Conservation (phyloP, 2,113 vertebrate species). For the Equus przewalskii region DNA sequence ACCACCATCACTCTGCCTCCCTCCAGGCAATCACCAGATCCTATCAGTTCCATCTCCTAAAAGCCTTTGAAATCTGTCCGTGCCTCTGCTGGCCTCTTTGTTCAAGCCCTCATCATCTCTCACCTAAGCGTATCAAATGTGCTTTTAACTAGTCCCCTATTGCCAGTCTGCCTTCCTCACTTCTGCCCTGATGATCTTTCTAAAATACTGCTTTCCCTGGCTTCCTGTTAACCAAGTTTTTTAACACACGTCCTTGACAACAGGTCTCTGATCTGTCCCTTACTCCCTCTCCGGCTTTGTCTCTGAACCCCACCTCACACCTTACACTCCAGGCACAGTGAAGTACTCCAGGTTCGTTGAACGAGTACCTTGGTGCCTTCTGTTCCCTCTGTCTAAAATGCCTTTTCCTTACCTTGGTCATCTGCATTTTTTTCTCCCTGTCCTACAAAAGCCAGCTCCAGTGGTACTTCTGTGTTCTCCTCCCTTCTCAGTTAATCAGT, state of each 20-base stretch:
- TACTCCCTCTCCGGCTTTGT: neutral
- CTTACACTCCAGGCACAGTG: neutral
- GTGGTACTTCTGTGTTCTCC: neutral
- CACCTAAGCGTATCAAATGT: neutral
- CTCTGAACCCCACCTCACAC: neutral
- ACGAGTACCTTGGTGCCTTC: neutral
- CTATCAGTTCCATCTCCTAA: neutral
- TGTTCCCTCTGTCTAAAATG: neutral
- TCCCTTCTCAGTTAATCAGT: neutral
- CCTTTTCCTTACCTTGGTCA: neutral
- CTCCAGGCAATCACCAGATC: neutral
- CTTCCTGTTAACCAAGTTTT: neutral
- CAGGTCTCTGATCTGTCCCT: neutral
- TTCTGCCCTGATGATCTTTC: neutral
- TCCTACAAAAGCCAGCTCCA: neutral
- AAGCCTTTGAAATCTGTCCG: neutral
- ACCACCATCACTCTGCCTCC: neutral
- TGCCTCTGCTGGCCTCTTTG: neutral
- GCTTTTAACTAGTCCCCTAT: neutral
- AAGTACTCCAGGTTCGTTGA: neutral
- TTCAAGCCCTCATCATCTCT: neutral
- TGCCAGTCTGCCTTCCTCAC: neutral
- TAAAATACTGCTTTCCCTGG: neutral
- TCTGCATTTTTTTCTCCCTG: neutral
- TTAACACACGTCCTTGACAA: neutral